These are phyloP conservation scores for Origma solitaria DNA, from an alignment of 2,113 vertebrate genomes.

Conservation along the genomic window DNA sequence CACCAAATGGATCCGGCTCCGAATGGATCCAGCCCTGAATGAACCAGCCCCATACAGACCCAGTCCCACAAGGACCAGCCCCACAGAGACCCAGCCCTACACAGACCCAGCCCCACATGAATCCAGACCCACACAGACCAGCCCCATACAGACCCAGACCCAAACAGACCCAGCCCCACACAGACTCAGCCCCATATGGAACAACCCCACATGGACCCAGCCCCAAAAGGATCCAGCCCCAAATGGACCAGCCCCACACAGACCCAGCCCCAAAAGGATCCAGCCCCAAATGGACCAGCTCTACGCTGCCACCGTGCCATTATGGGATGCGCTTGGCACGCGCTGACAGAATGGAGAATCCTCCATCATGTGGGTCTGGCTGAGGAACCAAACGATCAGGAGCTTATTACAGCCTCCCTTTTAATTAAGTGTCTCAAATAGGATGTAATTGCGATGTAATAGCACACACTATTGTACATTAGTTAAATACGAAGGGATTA, in stretches of 20 bases:
- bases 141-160: rapidly evolving
- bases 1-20: too few species aligned
- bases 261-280: rapidly evolving
- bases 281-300: neutral
- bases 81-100: too few species aligned
- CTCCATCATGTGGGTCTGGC: neutral
- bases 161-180: rapidly evolving
- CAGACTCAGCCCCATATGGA: rapidly evolving
- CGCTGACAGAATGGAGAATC: rapidly evolving
- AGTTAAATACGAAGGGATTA: conserved; percentile 72
- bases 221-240: too few species aligned
- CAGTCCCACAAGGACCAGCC: rapidly evolving
- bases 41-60: rapidly evolving
- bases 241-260: rapidly evolving
- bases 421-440: conserved; percentile 74
- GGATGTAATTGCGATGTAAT: conserved; percentile 75
- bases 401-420: conserved; percentile 67
- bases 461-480: conserved; percentile 67
- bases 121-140: neutral
- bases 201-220: too few species aligned
- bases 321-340: neutral
- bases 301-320: neutral
- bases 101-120: too few species aligned
- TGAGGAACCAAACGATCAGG: conserved; percentile 26
- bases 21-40: rapidly evolving